Percentiles rank a stretch among this genome's conserved stretches.
Conservation (phyloP, 2,113 vertebrate genomes). For the Drymodes brunneopygia region DNA sequence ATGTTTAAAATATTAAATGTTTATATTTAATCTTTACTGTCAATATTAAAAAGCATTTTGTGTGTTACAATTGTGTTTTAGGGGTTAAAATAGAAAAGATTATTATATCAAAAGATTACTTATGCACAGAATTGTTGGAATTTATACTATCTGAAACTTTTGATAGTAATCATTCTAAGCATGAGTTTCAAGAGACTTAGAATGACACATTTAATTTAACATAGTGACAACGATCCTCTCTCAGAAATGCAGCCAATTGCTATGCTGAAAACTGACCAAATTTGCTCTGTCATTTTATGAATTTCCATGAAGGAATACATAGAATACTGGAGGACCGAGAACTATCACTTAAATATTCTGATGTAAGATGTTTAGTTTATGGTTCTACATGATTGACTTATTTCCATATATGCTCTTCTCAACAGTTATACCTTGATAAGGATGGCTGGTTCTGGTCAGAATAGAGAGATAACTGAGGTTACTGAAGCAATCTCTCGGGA, state of each 20-base stretch:
- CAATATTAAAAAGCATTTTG: background rate
- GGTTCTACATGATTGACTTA: background rate
- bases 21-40: background rate
- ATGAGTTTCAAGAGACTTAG: background rate
- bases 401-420: background rate
- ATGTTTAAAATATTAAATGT: background rate
- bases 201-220: background rate
- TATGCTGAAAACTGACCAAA: background rate
- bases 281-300: background rate
- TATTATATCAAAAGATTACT: background rate
- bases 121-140: background rate
- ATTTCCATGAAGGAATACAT: background rate
- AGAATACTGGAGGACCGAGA: background rate
- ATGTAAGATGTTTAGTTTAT: background rate
- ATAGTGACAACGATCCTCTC: background rate
- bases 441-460: background rate
- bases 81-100: background rate
- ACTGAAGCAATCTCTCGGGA: background rate
- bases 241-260: background rate
- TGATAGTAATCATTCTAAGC: background rate
- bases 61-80: background rate
- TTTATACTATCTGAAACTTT: background rate
- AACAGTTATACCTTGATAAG: background rate
- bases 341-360: background rate
- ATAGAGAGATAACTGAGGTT: background rate